Evolutionary conservation across 2,797 vertebrate species (phyloP).

Genomic region (Pyrocephalus nanus): DNA sequence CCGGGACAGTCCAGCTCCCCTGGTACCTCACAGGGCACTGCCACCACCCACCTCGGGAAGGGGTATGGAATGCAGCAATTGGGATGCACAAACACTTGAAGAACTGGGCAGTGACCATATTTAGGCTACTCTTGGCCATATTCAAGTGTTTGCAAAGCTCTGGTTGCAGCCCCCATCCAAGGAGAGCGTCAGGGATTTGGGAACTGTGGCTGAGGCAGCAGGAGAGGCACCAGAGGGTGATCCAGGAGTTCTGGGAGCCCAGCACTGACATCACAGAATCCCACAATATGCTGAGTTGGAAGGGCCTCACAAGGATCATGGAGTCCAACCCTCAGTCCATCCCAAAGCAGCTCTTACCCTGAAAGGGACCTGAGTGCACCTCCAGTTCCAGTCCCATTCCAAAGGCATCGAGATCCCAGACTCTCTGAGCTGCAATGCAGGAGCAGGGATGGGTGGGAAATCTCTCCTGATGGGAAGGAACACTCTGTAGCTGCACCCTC

Average conservation of each 20-base stretch:
- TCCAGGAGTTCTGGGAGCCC: not conserved
- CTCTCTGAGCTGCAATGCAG: not conserved
- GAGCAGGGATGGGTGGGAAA: not conserved
- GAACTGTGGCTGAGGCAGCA: not conserved
- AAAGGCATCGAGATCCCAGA: fast-evolving
- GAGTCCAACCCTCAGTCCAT: not conserved
- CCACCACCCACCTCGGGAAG: not conserved
- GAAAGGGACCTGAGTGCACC: fast-evolving
- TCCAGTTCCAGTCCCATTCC: not conserved
- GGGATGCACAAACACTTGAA: not conserved
- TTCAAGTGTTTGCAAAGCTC: not conserved
- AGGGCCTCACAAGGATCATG: not conserved
- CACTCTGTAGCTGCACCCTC: fast-evolving
- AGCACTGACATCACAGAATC: fast-evolving
- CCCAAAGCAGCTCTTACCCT: not conserved
- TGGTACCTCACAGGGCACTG: not conserved
- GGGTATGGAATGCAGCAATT: not conserved
- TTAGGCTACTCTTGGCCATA: not conserved
- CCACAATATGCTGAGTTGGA: not conserved
- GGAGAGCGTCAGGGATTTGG: not conserved
- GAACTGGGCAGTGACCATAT: not conserved
- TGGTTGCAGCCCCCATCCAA: not conserved
- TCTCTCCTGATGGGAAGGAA: not conserved
- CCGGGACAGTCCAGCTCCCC: not conserved
- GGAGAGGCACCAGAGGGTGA: fast-evolving